Percentiles rank a stretch among this genome's conserved stretches.
These are phyloP conservation scores for Chunga burmeisteri DNA, from an alignment of 2,113 vertebrate species.

Conservation along the genomic window DNA sequence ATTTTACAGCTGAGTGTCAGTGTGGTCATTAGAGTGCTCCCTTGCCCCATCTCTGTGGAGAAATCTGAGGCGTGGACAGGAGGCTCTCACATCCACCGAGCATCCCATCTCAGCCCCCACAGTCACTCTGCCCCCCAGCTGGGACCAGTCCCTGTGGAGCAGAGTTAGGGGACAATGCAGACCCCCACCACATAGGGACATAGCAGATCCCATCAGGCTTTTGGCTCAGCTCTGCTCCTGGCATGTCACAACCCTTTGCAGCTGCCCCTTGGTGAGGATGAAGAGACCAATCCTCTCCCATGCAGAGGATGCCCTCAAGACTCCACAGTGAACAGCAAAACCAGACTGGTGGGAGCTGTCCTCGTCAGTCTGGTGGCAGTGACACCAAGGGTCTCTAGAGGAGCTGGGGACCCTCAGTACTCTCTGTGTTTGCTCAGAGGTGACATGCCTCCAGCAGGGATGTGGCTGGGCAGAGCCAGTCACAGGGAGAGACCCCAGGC, in stretches of 20 bases:
- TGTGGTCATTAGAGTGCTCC: neutral
- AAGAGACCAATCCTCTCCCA: neutral
- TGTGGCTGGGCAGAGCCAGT: neutral
- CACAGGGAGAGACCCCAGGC: neutral
- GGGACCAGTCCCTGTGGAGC: neutral
- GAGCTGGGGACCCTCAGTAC: neutral
- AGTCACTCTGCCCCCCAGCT: rapidly evolving
- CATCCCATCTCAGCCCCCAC: neutral
- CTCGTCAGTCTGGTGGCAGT: neutral
- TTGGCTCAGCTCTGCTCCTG: neutral
- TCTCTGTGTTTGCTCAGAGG: neutral
- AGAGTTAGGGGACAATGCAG: neutral
- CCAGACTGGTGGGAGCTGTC: neutral
- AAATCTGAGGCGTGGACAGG: neutral
- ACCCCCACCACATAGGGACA: rapidly evolving
- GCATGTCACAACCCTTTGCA: neutral
- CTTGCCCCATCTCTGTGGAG: neutral
- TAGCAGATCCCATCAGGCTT: neutral
- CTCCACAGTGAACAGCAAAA: neutral
- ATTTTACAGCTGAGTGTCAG: neutral
- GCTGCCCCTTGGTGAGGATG: neutral
- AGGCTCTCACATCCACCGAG: rapidly evolving
- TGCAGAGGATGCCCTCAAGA: rapidly evolving
- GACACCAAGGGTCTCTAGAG: neutral
- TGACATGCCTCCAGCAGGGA: neutral